Evolutionary conservation across 2,797 vertebrate genomes (phyloP), one percentile per base, ranked within the genome.

Genomic region (Halcyon smyrnensis): DNA sequence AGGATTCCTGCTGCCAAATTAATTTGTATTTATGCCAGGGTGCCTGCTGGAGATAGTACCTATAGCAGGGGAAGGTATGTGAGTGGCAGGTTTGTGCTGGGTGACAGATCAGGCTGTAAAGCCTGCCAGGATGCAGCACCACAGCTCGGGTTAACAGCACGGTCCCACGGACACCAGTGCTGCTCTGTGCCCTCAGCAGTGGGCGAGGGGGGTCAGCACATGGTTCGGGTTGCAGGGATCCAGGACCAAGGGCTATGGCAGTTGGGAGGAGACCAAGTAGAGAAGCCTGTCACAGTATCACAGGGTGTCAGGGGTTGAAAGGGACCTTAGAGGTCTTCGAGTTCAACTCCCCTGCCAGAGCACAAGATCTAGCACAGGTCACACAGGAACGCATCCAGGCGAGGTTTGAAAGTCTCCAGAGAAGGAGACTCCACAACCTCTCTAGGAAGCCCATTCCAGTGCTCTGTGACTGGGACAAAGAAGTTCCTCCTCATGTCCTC

Each of bases 181-280:
- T 64, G 43, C 46, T 39, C 24, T n/a, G n/a, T 46, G 82, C 34
- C 16, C 71, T 63, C 79, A 37, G 36, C 12, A 43, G 41, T n/a
- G 28, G 65, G 34, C 0, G 1, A n/a, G 9, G 18, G 5, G 7
- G 1, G 2, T 36, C 60, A 51, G 43, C 18, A 19, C 0, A 0
- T 30, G 39, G 18, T 15, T 50, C 41, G 37, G n/a, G 41, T 54
- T 17, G 2, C 56, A 32, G 60, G 68, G 12, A 27, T 14, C 4
- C 4, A 12, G 81, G 28, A 45, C 37, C 6, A 25, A 67, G 46
- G 65, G 73, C 65, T 63, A 24, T 21, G 18, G 19, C 28, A 79
- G 32, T 0, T n/a, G 20, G 45, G 25, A 48, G 15, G 32, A 0
- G 5, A 41, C 36, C 8, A 39, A 27, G 12, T 4, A n/a, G 77